Base-by-base conservation (phyloP, 2,888 invertebrate genomes). In the Cheilosia soror region DNA sequence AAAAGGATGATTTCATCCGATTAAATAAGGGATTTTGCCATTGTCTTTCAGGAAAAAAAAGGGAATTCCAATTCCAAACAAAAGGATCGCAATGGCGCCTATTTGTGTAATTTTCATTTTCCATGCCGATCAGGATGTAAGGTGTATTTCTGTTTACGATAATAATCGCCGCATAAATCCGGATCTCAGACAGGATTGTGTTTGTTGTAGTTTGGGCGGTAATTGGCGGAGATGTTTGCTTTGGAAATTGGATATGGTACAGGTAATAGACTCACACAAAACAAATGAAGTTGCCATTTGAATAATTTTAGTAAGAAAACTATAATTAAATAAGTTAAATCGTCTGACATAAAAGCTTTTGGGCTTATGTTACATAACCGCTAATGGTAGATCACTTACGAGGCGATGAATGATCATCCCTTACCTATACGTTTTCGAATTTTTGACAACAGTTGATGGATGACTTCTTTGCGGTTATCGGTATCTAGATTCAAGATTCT, bases 131-230 rank as follows among this genome's bases (percentile, higher is more conserved):
- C 71, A 72, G 85, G 79, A 84, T 68, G 85, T 77, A 72, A 85
- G 85, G 85, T 85, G 85, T 81, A 81, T 72, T 62, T 85, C 77
- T 85, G 85, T 85, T 81, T 85, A 57, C 62, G 81, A 85, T 85
- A 85, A 77, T 81, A 71, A 85, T 81, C 81, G 31, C 76, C 76
- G 84, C 84, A 84, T 60, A 51, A 76, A 80, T 69, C 69, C 66
- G 15, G 15, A 66, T 66, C 76, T 58, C 76, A 85, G 80, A 80
- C 71, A 20, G 80, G 55, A 85, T 80, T 76, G 27, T 57, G 57
- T 44, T 53, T 78, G 66, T 51, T 62, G 20, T 33, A 15, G 15
- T 9, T 58, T 58, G 13, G 62, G 44, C 33, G 44, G 72, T 71
- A 80, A 84, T 84, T 80, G 65, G 37, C 49, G n/a, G 42, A 79